Base-by-base conservation (phyloP, 2,113 vertebrate genomes). In the Labeo rohita region DNA sequence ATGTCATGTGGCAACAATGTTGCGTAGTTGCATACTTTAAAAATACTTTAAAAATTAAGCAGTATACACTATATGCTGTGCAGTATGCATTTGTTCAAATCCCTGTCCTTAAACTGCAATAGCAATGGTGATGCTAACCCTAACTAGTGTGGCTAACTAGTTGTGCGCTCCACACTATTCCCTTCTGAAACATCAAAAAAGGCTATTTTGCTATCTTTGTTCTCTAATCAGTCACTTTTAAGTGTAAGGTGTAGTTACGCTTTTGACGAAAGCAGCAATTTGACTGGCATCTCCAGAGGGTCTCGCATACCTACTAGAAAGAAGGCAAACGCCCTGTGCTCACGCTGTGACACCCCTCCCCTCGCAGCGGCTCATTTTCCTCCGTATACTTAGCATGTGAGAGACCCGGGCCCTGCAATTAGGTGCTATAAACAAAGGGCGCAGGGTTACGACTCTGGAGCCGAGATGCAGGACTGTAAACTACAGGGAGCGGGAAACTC, bases 361-460 rank as follows among this genome's bases (percentile, higher is more conserved):
- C 59, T 75, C 4, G 59, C 75, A 89, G 72, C 12, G 73, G 6
- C 85, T 86, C 47, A 79, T 91, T 90, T 91, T 92, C 61, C 93
- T 89, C 83, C 10, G 9, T 78, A 45, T 90, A 85, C 84, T 90
- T 89, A 87, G 73, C 21, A 3, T 23, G 78, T 84, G 79, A 85
- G 90, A 83, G 73, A 92, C 89, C 85, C 89, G 80, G 84, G 86
- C 74, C 87, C 66, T 92, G 83, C 92, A 95, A 95, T 95, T 95
- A 95, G 72, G 88, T 0, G 47, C 87, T 54, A 83, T 89, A 94
- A 94, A 93, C 91, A 92, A 88, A 92, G 89, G 50, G 90, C 84
- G 10, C 61, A 61, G 88, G 3, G 43, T 93, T 93, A 92, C 91
- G 89, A 90, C 79, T 63, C 88, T 78, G 76, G 75, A 77, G 88